These are phyloP conservation scores for Tetramorium simillimum DNA, from an alignment of 1,140 invertebrate species.

Conservation along the genomic window DNA sequence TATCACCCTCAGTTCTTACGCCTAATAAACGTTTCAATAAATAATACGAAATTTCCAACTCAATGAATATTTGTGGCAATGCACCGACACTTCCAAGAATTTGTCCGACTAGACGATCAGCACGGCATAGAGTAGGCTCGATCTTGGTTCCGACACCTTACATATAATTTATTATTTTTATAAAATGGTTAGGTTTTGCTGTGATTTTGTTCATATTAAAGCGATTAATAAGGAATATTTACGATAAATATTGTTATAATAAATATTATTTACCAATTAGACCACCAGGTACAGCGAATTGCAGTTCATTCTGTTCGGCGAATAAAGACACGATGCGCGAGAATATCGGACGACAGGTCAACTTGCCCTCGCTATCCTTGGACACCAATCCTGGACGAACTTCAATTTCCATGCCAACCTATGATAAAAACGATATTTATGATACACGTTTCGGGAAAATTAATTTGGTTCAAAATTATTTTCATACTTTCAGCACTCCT, in stretches of 20 bases:
- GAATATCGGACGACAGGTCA: constrained; percentile 98
- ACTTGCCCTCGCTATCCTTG: constrained; percentile 97
- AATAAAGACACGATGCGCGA: constrained; percentile 99
- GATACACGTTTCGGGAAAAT: background rate
- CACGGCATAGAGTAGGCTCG: constrained; percentile 98
- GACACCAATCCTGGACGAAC: constrained; percentile 98
- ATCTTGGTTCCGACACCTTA: constrained; percentile 99
- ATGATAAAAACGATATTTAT: constrained; percentile 45
- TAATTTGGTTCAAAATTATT: background rate
- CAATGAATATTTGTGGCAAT: constrained; percentile 98
- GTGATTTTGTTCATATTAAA: background rate
- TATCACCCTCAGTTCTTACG: constrained; percentile 99
- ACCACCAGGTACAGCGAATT: constrained; percentile 99
- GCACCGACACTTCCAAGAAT: constrained; percentile 99
- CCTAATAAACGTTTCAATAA: constrained; percentile 97
- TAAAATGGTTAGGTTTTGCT: background rate
- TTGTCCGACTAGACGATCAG: constrained; percentile 99
- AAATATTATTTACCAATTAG: constrained; percentile 90
- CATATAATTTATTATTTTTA: background rate
- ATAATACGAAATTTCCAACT: constrained; percentile 99
- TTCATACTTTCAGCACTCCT: constrained; percentile 94
- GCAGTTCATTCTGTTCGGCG: constrained; percentile 99
- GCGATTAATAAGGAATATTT: background rate
- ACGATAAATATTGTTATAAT: constrained; percentile 58
- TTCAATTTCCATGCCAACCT: constrained; percentile 95